Conservation (phyloP, 2,113 vertebrate species). For the Calypte anna region DNA sequence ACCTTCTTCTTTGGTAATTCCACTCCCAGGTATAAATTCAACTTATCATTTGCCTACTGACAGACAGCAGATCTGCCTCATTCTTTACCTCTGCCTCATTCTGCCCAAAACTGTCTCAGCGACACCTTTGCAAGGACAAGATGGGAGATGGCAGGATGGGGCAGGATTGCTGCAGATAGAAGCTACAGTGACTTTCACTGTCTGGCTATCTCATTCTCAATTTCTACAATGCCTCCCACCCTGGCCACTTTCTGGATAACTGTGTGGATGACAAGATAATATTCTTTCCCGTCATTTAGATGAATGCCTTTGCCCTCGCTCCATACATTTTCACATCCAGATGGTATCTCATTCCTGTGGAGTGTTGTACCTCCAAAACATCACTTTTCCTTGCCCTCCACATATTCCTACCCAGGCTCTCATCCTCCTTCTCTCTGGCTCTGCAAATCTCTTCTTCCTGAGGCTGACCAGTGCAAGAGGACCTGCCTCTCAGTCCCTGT, state of each 20-base stretch:
- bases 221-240: neutral
- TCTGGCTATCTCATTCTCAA: neutral
- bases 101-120: constrained; percentile 4
- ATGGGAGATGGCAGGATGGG: rapidly evolving
- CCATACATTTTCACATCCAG: neutral
- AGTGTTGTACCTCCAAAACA: rapidly evolving
- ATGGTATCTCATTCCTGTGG: neutral
- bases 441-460: neutral
- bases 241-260: neutral
- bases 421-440: neutral
- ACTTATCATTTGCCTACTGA: neutral
- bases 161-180: neutral
- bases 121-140: neutral
- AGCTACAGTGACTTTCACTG: neutral
- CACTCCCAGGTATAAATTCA: neutral
- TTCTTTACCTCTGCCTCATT: neutral
- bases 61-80: neutral
- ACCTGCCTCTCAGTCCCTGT: neutral
- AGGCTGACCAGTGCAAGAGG: neutral
- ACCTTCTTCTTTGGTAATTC: neutral
- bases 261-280: constrained; percentile 7
- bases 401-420: neutral
- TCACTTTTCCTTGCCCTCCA: neutral
- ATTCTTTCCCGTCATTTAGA: neutral
- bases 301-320: neutral